Evolutionary conservation across 1,140 invertebrate genomes (phyloP).

Genomic region (Caenorhabditis inopinata): DNA sequence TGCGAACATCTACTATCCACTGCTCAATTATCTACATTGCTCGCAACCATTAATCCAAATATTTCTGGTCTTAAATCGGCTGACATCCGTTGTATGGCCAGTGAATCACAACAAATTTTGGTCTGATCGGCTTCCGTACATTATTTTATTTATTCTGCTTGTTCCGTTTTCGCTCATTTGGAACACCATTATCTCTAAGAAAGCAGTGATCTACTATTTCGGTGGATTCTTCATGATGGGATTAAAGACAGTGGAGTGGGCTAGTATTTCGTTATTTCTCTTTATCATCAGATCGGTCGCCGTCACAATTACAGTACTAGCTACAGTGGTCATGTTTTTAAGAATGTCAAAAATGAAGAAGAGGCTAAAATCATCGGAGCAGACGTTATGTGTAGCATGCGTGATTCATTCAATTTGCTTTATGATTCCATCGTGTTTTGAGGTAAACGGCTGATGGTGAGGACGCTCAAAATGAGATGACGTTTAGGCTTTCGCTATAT

Average conservation of each 20-base stretch:
- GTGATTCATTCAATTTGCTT: neutral
- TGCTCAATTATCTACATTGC: slow-evolving; percentile 8
- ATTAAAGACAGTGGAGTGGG: neutral
- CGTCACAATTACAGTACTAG: neutral
- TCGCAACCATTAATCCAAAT: slow-evolving; percentile 1
- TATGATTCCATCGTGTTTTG: slow-evolving; percentile 2
- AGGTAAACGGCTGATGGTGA: neutral
- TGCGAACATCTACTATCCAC: neutral
- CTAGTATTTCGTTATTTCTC: neutral
- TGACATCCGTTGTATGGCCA: neutral
- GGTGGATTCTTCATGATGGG: slow-evolving; percentile 4
- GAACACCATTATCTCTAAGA: neutral
- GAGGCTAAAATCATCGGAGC: neutral
- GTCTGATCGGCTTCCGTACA: neutral
- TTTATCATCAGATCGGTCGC: neutral
- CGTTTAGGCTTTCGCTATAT: neutral
- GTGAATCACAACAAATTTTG: neutral
- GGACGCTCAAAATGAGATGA: neutral
- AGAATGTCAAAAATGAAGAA: slow-evolving; percentile 29
- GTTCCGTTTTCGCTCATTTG: neutral
- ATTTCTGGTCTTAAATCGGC: neutral
- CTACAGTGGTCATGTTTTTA: slow-evolving; percentile 16
- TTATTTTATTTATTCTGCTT: neutral
- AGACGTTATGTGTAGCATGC: neutral
- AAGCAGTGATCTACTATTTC: neutral